phyloP scores from a whole-genome alignment of 1,140 invertebrate species.

The Plectrocnemia conspersa region DNA sequence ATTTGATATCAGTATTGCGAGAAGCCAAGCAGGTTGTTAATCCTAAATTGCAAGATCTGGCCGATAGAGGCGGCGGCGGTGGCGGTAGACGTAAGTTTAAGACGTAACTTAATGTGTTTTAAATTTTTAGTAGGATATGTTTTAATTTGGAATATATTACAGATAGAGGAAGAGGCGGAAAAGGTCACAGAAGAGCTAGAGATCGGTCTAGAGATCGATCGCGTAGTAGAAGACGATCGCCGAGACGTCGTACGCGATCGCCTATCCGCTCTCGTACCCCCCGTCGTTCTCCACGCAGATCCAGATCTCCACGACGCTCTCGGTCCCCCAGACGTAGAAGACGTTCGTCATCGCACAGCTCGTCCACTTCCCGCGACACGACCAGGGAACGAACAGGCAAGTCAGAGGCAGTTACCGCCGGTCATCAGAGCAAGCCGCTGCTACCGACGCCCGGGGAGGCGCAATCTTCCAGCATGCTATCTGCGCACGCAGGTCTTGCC shows the following conservation, averaged over 20 bases:
- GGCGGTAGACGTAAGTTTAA: conserved; percentile 35
- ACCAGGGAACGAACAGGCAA: conserved; percentile 52
- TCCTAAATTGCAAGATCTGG: conserved; percentile 49
- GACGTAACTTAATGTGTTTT: neutral
- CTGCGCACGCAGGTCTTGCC: conserved; percentile 41
- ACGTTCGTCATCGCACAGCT: conserved; percentile 41
- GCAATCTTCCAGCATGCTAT: conserved; percentile 31
- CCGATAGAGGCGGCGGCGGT: conserved; percentile 47
- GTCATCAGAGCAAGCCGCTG: conserved; percentile 35
- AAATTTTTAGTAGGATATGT: neutral
- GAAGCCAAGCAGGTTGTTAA: conserved; percentile 89
- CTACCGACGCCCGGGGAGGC: conserved; percentile 40
- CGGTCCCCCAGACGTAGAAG: conserved; percentile 32
- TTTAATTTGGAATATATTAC: neutral
- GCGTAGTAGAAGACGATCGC: conserved; percentile 29
- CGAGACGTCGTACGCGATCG: conserved; percentile 40
- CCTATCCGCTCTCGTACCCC: conserved; percentile 38
- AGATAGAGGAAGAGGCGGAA: conserved; percentile 49
- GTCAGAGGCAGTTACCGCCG: conserved; percentile 44
- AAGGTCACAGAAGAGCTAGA: conserved; percentile 42
- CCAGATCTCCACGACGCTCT: conserved; percentile 41
- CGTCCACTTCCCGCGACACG: conserved; percentile 45
- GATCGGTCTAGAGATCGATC: conserved; percentile 44
- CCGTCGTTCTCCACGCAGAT: conserved; percentile 37
- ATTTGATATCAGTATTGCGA: conserved; percentile 85